A percentile compares a stretch with the other conserved stretches of the same genome.
Evolutionary conservation across 2,888 invertebrate genomes (phyloP).

Genomic region (Drosophila pseudotalamancana): DNA sequence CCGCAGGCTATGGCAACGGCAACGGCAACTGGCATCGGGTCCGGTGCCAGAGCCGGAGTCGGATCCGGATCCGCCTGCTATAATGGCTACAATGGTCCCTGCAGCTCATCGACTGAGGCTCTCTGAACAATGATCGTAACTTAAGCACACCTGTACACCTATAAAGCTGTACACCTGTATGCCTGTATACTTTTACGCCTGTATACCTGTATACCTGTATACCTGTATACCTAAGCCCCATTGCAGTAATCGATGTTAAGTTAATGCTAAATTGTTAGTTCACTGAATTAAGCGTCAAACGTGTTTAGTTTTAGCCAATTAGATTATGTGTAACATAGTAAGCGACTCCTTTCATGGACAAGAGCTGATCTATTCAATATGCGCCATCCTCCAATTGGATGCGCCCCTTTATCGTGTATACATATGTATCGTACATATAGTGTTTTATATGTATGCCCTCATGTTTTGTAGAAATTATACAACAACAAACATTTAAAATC

Average conservation of each 20-base stretch:
- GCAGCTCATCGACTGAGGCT: conserved; percentile 86
- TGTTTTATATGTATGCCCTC: conserved; percentile 65
- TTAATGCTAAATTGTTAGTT: conserved; percentile 52
- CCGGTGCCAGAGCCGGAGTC: too few relatives aligned
- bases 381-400: conserved; percentile 11
- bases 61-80: conserved; percentile 14
- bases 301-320: conserved; percentile 69
- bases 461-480: too few relatives aligned
- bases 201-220: too few relatives aligned
- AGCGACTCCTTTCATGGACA: conserved; percentile 37
- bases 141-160: conserved; percentile 10
- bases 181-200: too few relatives aligned
- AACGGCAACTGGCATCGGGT: conserved; percentile 20
- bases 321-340: conserved; percentile 77
- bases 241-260: conserved; percentile 35
- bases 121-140: conserved; percentile 57
- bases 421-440: conserved; percentile 4
- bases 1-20: conserved; percentile 36
- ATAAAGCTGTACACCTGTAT: too few relatives aligned
- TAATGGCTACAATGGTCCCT: conserved; percentile 83
- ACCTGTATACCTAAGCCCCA: conserved; percentile 10
- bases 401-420: conserved; percentile 11
- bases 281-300: conserved; percentile 68
- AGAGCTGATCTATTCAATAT: conserved; percentile 26
- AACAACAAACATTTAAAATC: too few relatives aligned